These are phyloP conservation scores for Alligator sinensis DNA, from an alignment of 2,113 vertebrate species.

Conservation along the genomic window DNA sequence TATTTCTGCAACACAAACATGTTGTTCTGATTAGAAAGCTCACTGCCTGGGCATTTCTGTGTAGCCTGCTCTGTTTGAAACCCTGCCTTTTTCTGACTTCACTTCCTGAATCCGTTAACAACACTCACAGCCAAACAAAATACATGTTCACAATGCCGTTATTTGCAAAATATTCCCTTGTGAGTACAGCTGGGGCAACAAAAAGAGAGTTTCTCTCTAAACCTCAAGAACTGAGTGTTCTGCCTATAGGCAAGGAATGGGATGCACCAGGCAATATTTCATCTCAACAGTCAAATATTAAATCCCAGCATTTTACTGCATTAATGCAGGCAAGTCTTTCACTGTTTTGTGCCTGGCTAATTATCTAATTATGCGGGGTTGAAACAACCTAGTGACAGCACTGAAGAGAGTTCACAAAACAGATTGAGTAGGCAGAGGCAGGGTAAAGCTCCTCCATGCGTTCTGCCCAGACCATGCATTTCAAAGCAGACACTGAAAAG, in stretches of 20 bases:
- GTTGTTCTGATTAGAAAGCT: conserved; percentile 67
- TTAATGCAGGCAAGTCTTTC: neutral
- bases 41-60: conserved; percentile 72
- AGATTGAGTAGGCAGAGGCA: neutral
- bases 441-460: neutral
- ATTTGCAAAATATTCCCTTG: conserved; percentile 81
- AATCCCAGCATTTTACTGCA: conserved; percentile 52
- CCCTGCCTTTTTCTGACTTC: conserved; percentile 80
- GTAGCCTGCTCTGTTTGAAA: conserved; percentile 77
- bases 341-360: neutral
- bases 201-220: conserved; percentile 73
- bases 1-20: conserved; percentile 60
- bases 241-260: conserved; percentile 59
- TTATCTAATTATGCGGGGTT: neutral
- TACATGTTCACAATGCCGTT: conserved; percentile 80
- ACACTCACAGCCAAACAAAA: conserved; percentile 81
- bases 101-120: conserved; percentile 84
- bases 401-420: conserved; percentile 42
- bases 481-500: neutral
- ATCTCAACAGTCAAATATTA: conserved; percentile 35
- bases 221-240: conserved; percentile 51
- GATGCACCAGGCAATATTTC: conserved; percentile 10
- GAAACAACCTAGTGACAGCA: conserved; percentile 34
- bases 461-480: neutral
- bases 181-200: conserved; percentile 82